A percentile compares a stretch with the other conserved stretches of the same genome.
Conservation (phyloP, 2,113 vertebrate genomes). For the Mirounga angustirostris region DNA sequence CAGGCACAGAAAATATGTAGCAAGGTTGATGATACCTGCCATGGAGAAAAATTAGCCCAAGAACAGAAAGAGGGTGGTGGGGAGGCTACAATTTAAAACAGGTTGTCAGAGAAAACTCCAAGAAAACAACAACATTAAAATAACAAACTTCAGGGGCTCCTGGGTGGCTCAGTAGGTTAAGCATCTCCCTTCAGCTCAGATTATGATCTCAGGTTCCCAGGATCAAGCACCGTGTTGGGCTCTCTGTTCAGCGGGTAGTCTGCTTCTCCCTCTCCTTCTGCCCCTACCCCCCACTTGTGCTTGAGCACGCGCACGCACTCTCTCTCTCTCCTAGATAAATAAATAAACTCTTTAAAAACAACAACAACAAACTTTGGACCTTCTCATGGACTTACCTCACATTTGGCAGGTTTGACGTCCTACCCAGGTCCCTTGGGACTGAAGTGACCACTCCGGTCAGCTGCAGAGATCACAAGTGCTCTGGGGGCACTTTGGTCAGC, state of each 20-base stretch:
- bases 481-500: background rate
- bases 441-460: background rate
- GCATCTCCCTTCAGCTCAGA: background rate
- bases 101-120: background rate
- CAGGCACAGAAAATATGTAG: background rate
- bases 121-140: background rate
- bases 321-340: background rate
- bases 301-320: accelerated
- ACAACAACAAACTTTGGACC: background rate
- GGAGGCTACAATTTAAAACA: background rate
- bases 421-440: background rate
- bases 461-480: background rate
- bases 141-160: background rate
- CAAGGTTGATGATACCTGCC: background rate
- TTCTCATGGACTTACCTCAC: background rate
- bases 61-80: background rate
- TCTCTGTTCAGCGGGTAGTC: background rate
- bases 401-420: background rate
- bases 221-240: background rate
- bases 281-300: background rate
- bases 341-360: background rate
- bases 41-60: background rate
- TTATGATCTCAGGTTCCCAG: background rate
- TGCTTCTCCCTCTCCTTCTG: background rate
- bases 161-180: background rate